A percentile compares a stretch with the other conserved stretches of the same genome.
phyloP scores from a whole-genome alignment of 2,113 vertebrate species.

The Trachemys scripta region DNA sequence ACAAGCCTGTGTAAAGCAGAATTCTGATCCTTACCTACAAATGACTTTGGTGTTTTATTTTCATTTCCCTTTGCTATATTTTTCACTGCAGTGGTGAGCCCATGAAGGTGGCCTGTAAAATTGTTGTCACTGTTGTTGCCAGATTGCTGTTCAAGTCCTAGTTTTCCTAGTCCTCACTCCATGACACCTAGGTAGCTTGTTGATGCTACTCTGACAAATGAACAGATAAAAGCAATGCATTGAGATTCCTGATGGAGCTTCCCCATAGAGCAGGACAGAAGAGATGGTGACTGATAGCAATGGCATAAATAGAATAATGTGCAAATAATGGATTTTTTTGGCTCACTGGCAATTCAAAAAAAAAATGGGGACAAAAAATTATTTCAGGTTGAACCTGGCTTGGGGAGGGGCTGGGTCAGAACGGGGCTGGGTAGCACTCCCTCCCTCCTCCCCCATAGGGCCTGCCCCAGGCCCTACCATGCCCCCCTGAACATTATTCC shows the following conservation, averaged over 20 bases:
- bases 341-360: neutral
- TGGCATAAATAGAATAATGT: accelerated
- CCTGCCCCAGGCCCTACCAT: too few relatives aligned
- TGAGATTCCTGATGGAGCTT: neutral
- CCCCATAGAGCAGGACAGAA: neutral
- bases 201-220: neutral
- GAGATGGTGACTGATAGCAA: neutral
- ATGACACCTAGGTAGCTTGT: too few relatives aligned
- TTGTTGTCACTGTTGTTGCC: neutral
- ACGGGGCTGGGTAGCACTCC: too few relatives aligned
- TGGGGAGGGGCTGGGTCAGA: too few relatives aligned
- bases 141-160: neutral
- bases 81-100: accelerated
- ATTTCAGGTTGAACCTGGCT: neutral
- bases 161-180: neutral
- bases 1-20: neutral
- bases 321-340: neutral
- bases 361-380: neutral
- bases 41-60: neutral
- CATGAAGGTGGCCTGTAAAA: neutral
- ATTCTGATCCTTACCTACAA: neutral
- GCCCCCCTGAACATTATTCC: too few relatives aligned
- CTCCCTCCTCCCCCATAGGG: too few relatives aligned
- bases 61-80: neutral
- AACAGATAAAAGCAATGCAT: neutral